Base-by-base conservation (phyloP, 2,888 invertebrate species). In the Himalopsyche anomala region DNA sequence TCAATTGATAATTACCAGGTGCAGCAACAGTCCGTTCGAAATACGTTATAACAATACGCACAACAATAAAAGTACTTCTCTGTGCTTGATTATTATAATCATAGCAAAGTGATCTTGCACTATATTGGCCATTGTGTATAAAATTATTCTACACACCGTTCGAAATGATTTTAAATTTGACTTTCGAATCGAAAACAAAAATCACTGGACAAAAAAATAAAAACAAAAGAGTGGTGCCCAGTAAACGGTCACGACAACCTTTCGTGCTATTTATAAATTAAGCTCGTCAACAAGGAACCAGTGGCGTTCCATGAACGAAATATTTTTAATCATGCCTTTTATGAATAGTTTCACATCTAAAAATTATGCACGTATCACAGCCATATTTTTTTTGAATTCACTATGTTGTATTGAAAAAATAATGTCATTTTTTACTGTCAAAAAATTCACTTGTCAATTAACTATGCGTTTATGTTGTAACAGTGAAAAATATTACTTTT, bases 161-260 rank as follows among this genome's bases (percentile, higher is more conserved):
- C 80, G 83, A 84, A 86, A 85, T 86, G 86, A 87, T 87, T 87
- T 62, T 82, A 85, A 86, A 87, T 87, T 86, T 87, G 87, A 87
- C 85, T 87, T 87, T 84, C 85, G 80, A 87, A 84, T 86, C 85
- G 81, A n/a, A 51, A 82, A 80, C 83, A 40, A 84, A 85, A 87
- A 86, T 85, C 86, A 84, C 69, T 62, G 45, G 36, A 40, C 42
- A 42, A 19, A 40, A 42, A 84, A 85, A 84, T 80, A 74, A 69
- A 54, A 81, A 82, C 56, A 83, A 74, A 79, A 87, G 74, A 74
- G 74, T 81, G 69, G 74, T 62, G 80, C 82, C 62, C 36, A 80
- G 40, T 84, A 84, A 86, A 85, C 69, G 86, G 87, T 87, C 87
- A 84, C 85, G 87, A 42, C 86, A 85, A 45, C 19, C 62, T 62